Evolutionary conservation across 2,797 vertebrate species (phyloP), one percentile per base, ranked within the genome.

Genomic region (Sparus aurata): DNA sequence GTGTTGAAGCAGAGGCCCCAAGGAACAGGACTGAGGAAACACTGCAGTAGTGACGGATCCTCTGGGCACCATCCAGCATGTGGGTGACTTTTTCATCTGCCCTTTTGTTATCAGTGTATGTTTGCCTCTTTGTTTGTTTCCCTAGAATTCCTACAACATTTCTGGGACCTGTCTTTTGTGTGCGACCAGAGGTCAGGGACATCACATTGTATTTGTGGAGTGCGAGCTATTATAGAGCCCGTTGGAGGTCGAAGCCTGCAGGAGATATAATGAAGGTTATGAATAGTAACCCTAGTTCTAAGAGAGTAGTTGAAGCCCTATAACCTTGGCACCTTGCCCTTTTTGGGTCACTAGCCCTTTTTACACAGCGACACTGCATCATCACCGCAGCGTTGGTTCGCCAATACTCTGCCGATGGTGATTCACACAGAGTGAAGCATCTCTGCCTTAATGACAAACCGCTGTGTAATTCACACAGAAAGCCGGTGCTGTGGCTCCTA

Each of bases 221-320:
- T n/a, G 18, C 45, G 65, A 65, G 61, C 46, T 80, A 63, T 73
- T 75, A 49, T 50, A 43, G 30, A 89, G 65, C 67, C 64, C 54
- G 62, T 78, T 59, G 53, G 70, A 84, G 86, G 81, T 82, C 30
- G 15, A 80, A 84, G 55, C 58, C 77, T 65, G 69, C 38, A 64
- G 47, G 75, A 81, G 43, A 69, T 70, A 38, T 41, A 83, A 60
- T 70, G 49, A 80, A 83, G 57, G 69, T 82, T 81, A 69, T 68
- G 69, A 84, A 79, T 58, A 85, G 83, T 77, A 86, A 85, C 77
- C 70, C 63, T 67, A 62, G 61, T 71, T 80, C 25, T 58, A 69
- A 20, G 23, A 80, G 71, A 68, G 25, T 30, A 83, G 68, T 54
- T 58, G 38, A 22, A 47, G 59, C 41, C 49, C 43, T 80, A 60